Percentiles rank a stretch among this genome's conserved stretches.
These are phyloP conservation scores for Psophia crepitans DNA, from an alignment of 2,113 vertebrate species.

Conservation along the genomic window DNA sequence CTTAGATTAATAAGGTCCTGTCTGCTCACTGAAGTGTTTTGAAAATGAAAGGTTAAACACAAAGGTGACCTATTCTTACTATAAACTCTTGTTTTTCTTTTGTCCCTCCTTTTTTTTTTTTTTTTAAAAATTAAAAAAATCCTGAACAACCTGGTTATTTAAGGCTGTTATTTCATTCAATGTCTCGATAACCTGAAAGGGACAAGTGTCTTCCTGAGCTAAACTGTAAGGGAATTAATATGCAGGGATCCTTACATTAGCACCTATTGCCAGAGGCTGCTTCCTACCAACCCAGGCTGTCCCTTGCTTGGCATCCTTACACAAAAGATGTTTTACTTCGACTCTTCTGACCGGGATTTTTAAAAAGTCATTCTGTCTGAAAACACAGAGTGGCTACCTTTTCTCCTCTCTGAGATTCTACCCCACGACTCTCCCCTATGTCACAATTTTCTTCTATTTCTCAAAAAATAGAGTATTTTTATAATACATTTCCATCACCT, in stretches of 20 bases:
- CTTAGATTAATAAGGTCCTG: not conserved
- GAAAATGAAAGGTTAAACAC: not conserved
- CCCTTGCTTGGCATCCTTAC: not conserved
- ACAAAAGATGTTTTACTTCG: not conserved
- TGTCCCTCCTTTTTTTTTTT: too few relatives aligned
- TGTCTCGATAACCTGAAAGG: not conserved
- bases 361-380: not conserved
- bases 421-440: not conserved
- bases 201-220: not conserved
- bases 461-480: not conserved
- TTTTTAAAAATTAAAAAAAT: fast-evolving
- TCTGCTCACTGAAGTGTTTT: not conserved
- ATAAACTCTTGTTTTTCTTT: too few relatives aligned
- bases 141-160: not conserved
- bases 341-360: not conserved
- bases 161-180: not conserved
- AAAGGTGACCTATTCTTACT: not conserved
- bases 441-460: not conserved
- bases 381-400: not conserved
- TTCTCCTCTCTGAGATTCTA: not conserved
- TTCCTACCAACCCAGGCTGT: not conserved
- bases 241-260: not conserved
- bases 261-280: not conserved
- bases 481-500: not conserved
- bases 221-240: not conserved